Base-by-base conservation (phyloP, 2,797 vertebrate species). In the Lithobates pipiens region DNA sequence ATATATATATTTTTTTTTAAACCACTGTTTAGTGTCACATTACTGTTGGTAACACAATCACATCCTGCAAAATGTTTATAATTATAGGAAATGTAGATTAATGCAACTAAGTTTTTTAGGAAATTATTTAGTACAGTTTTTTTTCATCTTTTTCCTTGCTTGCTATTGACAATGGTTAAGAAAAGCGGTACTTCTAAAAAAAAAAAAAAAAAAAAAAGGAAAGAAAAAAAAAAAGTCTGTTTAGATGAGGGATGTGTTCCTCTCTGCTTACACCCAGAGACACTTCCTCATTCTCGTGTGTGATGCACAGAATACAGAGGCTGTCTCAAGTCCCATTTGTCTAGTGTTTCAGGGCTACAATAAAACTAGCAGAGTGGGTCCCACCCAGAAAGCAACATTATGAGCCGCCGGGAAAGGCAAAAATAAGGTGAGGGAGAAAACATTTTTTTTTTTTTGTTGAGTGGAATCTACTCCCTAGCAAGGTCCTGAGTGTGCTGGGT, bases 351-450 rank as follows among this genome's bases (percentile, higher is more conserved):
- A 23, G 71, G 90, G 91, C 90, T 90, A 90, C 90, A 92, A 88
- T 88, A 90, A 91, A 91, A 76, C 82, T n/a, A 65, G 27, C 88
- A 87, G 23, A 87, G 76, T 88, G 86, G 73, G 88, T 91, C 82
- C 91, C 92, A 88, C 92, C 91, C 90, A 89, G 90, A 77, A 65
- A 87, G 75, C 75, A 89, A 84, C 80, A 42, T 34, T 74, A 13
- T 67, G 39, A 78, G 75, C 76, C 77, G 54, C 85, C 79, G 29
- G 42, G 72, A 79, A 86, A 39, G 39, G 18, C 36, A 54, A 82
- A 81, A 85, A 25, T 27, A 79, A 83, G n/a, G 50, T 39, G 39
- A 27, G 36, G 16, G 74, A 13, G 44, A 68, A 16, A 79, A 75
- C 80, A 83, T 76, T 76, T 74, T 54, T 85, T 82, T 78, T 39